These are phyloP conservation scores for Rhorus exstirpatorius DNA, from an alignment of 2,888 invertebrate species.

Conservation along the genomic window DNA sequence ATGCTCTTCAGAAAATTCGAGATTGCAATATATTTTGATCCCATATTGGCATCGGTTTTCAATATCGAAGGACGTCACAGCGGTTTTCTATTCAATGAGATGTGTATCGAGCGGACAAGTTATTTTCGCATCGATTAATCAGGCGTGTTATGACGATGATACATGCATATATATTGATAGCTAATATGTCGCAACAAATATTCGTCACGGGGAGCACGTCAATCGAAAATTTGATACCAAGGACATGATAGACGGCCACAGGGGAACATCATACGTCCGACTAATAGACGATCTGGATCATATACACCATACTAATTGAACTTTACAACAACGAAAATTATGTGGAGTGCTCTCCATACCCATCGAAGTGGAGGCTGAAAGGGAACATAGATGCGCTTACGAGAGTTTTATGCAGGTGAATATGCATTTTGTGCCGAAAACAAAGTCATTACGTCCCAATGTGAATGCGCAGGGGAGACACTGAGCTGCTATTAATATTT, in stretches of 20 bases:
- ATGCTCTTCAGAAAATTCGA: too few species aligned
- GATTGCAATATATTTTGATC: too few species aligned
- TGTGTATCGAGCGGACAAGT: background rate
- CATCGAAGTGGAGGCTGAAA: background rate
- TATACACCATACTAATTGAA: slow-evolving; percentile 75
- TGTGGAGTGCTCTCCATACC: background rate
- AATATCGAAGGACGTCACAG: background rate
- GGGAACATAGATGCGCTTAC: slow-evolving; percentile 2
- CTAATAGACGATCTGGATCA: slow-evolving; percentile 71
- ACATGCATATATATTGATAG: background rate
- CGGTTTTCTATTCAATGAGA: background rate
- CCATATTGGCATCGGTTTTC: background rate
- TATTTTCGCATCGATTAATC: background rate
- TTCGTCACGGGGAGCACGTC: slow-evolving; percentile 45
- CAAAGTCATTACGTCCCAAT: background rate
- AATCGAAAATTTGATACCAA: slow-evolving; percentile 71
- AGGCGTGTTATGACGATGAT: background rate
- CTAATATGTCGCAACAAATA: background rate
- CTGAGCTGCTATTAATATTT: slow-evolving; percentile 4
- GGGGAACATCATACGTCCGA: slow-evolving; percentile 42
- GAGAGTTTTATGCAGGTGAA: background rate
- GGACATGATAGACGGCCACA: slow-evolving; percentile 64
- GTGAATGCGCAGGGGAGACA: background rate
- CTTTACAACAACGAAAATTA: slow-evolving; percentile 78
- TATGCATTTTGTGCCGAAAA: background rate